phyloP scores from a whole-genome alignment of 2,113 vertebrate genomes.

The Pseudonaja textilis region DNA sequence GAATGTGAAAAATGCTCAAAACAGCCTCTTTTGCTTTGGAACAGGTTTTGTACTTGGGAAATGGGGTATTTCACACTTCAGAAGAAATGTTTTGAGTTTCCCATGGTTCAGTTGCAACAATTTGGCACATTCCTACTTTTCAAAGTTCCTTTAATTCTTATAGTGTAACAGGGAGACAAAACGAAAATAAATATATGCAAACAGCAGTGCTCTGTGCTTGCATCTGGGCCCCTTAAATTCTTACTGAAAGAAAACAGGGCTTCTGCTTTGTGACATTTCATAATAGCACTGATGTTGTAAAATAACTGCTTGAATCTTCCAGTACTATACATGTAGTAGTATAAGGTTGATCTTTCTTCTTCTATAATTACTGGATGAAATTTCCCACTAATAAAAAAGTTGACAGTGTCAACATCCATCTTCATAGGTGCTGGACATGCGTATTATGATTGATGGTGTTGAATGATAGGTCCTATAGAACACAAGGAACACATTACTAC shows the following conservation, averaged over 20 bases:
- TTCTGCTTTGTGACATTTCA: neutral
- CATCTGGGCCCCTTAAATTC: neutral
- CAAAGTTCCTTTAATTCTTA: neutral
- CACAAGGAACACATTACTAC: neutral
- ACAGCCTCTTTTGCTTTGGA: neutral
- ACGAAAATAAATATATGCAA: neutral
- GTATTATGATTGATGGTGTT: neutral
- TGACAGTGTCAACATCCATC: neutral
- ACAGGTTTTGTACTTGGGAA: neutral
- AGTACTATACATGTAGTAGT: neutral
- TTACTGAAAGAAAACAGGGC: neutral
- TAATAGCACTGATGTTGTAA: neutral
- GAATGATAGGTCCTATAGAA: neutral
- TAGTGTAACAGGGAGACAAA: neutral
- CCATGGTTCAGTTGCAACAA: neutral
- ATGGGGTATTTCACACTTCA: neutral
- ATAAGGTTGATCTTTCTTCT: neutral
- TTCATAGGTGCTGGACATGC: neutral
- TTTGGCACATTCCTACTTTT: neutral
- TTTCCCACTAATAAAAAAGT: neutral
- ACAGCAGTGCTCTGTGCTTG: neutral
- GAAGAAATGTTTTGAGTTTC: neutral
- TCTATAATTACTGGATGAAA: neutral
- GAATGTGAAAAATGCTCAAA: neutral
- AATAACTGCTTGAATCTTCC: neutral